Conservation (phyloP, 2,797 vertebrate genomes). For the Crypturellus tataupa region DNA sequence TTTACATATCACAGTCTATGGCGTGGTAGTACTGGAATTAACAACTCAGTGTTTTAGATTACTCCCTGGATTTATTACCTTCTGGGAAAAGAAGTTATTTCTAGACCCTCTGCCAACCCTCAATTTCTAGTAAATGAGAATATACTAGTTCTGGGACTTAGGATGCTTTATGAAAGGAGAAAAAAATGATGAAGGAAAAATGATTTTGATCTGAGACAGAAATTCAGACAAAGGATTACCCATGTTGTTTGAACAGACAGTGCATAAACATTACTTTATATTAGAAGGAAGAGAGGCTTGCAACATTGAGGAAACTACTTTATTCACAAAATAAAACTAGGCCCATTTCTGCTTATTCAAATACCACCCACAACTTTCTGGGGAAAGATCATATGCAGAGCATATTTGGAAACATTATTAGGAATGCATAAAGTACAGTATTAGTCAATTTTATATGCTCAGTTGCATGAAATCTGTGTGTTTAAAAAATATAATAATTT, state of each 20-base stretch:
- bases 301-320: conserved; percentile 69
- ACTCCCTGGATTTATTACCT: conserved; percentile 73
- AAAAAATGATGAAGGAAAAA: conserved; percentile 46
- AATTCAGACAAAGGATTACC: conserved; percentile 76
- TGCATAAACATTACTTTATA: conserved; percentile 57
- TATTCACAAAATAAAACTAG: conserved; percentile 77
- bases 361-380: conserved; percentile 85
- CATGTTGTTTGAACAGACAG: conserved; percentile 66
- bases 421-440: conserved; percentile 88
- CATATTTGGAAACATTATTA: conserved; percentile 88
- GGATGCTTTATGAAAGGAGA: conserved; percentile 57
- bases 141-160: conserved; percentile 71
- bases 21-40: conserved; percentile 56
- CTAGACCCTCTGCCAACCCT: conserved; percentile 71
- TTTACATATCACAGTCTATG: neutral
- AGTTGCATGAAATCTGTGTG: conserved; percentile 88
- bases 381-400: conserved; percentile 82
- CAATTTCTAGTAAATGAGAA: conserved; percentile 75
- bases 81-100: conserved; percentile 76
- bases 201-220: conserved; percentile 74
- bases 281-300: conserved; percentile 55
- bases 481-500: conserved; percentile 90
- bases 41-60: conserved; percentile 57
- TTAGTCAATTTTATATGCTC: conserved; percentile 90
- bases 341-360: conserved; percentile 81